Evolutionary conservation across 2,797 vertebrate species (phyloP), one percentile per base, ranked within the genome.

Genomic region (Apodemus agrarius): DNA sequence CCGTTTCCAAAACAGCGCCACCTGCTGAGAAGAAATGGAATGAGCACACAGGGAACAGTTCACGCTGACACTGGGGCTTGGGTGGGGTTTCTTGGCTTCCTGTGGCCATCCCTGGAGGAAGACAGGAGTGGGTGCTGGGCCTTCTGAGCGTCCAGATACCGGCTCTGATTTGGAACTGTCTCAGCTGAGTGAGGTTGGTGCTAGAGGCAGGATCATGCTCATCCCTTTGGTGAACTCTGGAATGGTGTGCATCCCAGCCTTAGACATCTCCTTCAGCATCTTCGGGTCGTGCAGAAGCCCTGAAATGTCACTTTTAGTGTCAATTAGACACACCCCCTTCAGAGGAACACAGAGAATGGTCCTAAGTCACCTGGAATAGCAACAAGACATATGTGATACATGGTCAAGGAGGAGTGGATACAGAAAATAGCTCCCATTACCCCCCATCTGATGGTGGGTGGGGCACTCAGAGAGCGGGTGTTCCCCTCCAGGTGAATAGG

Each of bases 391-490:
- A 52, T 4, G 16, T 72, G 3, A n/a, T 11, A 24, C 3, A 37
- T n/a, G 40, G 19, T 63, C 37, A 83, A 16, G 37, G 52, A 59
- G 12, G 46, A 40, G 22, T 2, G 7, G 6, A 21, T 21, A 2
- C 34, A 37, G 49, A 92, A 67, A 57, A 22, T 3, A 19, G 19
- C 29, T 12, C n/a, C 69, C 78, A 1, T 4, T 34, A 2, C 26
- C 34, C 5, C 85, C 72, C 65, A 40, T 9, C 11, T 43, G 63
- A 59, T 29, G 46, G 14, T 29, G 29, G 12, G 24, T 52, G 29
- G 31, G 40, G 54, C 40, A 21, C 24, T 22, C 11, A 2, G 34
- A 1, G 21, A 4, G 1, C 0, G 11, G 4, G n/a, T 14, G 61
- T 16, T 69, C 9, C 49, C 8, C 43, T 76, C 19, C 12, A 80